Conservation (phyloP, 2,797 vertebrate species). For the Kryptolebias ocellatus region DNA sequence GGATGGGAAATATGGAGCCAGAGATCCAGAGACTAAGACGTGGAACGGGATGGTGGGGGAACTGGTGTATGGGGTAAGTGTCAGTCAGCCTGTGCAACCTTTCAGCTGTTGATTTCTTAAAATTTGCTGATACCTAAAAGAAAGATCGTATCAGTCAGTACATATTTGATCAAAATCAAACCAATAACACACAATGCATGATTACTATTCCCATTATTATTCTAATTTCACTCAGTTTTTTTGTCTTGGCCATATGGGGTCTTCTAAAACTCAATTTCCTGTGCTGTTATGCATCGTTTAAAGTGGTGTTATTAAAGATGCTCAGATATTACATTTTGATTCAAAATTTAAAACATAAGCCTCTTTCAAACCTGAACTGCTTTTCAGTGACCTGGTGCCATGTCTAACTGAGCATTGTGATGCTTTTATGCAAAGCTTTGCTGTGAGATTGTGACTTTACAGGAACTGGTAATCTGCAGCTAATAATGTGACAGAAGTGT, state of each 20-base stretch:
- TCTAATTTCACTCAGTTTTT: not conserved
- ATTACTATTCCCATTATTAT: not conserved
- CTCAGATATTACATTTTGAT: no score
- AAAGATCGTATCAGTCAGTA: conserved; percentile 3
- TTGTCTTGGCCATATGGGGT: not conserved
- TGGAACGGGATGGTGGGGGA: conserved; percentile 99
- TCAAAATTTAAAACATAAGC: not conserved
- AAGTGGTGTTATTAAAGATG: not conserved
- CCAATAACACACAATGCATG: not conserved
- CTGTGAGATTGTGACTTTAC: no score
- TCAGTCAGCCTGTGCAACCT: conserved; percentile 23
- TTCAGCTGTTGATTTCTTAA: conserved; percentile 10
- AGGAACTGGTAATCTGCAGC: not conserved
- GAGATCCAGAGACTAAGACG: conserved; percentile 97
- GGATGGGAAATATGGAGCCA: conserved; percentile 98
- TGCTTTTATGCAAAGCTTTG: no score
- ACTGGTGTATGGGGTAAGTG: conserved; percentile 98
- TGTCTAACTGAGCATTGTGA: no score
- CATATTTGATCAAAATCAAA: conserved; percentile 22
- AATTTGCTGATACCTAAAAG: not conserved
- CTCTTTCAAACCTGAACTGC: not conserved
- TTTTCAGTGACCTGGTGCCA: not conserved
- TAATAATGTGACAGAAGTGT: not conserved
- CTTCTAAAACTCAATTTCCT: not conserved
- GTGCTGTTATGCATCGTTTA: not conserved